phyloP scores from a whole-genome alignment of 2,113 vertebrate genomes.

The Brachyistius frenatus region DNA sequence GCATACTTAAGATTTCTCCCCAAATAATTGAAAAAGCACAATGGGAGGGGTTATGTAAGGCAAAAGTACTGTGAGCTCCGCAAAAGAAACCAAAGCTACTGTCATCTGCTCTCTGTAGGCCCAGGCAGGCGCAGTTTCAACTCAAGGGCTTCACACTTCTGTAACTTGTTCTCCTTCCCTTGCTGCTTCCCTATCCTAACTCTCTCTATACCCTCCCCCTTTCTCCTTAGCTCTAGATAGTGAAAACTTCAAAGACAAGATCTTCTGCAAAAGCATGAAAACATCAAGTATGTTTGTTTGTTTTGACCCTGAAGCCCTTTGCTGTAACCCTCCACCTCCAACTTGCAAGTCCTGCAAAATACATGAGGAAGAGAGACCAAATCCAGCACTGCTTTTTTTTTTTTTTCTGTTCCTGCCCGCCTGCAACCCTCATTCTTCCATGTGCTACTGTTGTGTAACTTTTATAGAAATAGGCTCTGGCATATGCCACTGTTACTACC shows the following conservation, averaged over 20 bases:
- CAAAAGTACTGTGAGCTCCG: conserved; percentile 77
- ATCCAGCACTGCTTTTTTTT: conserved; percentile 22
- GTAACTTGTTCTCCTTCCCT: conserved; percentile 72
- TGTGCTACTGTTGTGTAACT: conserved; percentile 34
- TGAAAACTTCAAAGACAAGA: conserved; percentile 73
- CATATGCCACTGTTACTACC: conserved; percentile 21
- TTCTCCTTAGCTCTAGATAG: conserved; percentile 67
- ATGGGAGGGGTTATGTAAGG: conserved; percentile 82
- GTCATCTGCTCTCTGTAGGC: conserved; percentile 81
- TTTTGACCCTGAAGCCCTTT: conserved; percentile 72
- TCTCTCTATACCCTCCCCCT: conserved; percentile 63
- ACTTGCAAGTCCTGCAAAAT: conserved; percentile 66
- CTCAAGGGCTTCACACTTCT: conserved; percentile 78
- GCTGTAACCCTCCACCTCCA: conserved; percentile 44
- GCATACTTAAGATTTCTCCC: conserved; percentile 80
- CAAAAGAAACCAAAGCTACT: conserved; percentile 77
- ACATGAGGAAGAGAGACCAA: conserved; percentile 54
- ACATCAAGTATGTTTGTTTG: conserved; percentile 72
- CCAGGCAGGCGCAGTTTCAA: conserved; percentile 75
- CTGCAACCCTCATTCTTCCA: conserved; percentile 30
- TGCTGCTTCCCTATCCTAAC: conserved; percentile 63
- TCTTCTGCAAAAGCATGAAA: conserved; percentile 74
- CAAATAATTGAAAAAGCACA: conserved; percentile 81
- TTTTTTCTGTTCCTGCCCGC: not conserved
- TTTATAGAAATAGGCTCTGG: conserved; percentile 36